Evolutionary conservation across 2,113 vertebrate species (phyloP), one percentile per base, ranked within the genome.

Genomic region (Zosterops japonicus): DNA sequence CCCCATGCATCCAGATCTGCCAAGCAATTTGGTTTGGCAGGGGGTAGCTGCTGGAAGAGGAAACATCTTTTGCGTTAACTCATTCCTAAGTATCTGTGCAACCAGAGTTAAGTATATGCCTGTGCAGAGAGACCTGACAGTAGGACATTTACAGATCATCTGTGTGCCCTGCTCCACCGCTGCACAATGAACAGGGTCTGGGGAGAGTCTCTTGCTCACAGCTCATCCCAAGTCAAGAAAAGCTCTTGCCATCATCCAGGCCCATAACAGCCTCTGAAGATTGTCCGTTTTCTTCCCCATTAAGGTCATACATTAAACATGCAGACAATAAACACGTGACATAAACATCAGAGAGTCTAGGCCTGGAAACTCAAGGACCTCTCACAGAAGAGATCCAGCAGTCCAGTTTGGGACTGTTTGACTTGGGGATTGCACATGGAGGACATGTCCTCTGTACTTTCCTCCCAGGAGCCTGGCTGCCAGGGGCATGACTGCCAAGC

Each of bases 21-120:
- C 75, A 83, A 78, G 47, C 69, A 81, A 36, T 61, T 94, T 86
- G 89, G 86, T 84, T 87, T 92, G 76, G 87, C 72, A 42, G 27
- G 29, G 24, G 20, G 25, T 23, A 71, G n/a, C 55, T 75, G 47
- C 42, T 85, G 79, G 61, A 67, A 83, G 27, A 33, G n/a, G 16
- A 88, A 92, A 69, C 78, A 61, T 69, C 35, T 89, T 84, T 82
- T 76, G 31, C 72, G 74, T 81, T 91, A 81, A 64, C 89, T 76
- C 83, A 35, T 92, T 75, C 47, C 72, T 42, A 86, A 57, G 28
- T 44, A 50, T 82, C 71, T 60, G 47, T 0, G 1, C 31, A 87
- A 69, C 56, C 50, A 78, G 35, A 65, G 31, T 42, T 49, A 47
- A 87, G 52, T 16, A 20, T 24, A 12, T 18, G 63, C 35, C 71